Percentiles rank a stretch among this genome's conserved stretches.
Evolutionary conservation across 1,140 invertebrate genomes (phyloP).

Genomic region (Ostrea edulis): DNA sequence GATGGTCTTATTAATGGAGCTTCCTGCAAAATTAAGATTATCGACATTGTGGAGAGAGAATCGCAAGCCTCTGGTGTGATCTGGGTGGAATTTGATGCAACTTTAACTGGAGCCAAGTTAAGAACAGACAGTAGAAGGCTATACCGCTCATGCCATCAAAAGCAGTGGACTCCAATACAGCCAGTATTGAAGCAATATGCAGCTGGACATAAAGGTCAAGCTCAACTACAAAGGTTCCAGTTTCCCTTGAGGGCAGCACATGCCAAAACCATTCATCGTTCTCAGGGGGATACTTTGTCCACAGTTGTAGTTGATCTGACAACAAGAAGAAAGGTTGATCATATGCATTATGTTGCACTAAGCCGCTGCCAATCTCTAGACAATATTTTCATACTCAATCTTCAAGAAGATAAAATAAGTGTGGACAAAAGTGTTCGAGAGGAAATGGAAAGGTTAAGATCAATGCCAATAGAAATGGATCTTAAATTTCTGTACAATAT

Average conservation of each 20-base stretch:
- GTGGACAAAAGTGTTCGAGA: slow-evolving; percentile 37
- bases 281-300: slow-evolving; percentile 47
- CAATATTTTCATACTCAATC: slow-evolving; percentile 47
- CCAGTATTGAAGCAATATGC: slow-evolving; percentile 31
- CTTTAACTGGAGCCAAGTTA: slow-evolving; percentile 14
- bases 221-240: slow-evolving; percentile 45
- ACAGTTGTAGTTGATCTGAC: slow-evolving; percentile 49
- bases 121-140: slow-evolving; percentile 4
- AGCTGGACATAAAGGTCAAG: slow-evolving; percentile 50
- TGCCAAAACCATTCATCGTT: slow-evolving; percentile 54
- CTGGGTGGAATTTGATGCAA: slow-evolving; percentile 46
- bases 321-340: slow-evolving; percentile 41
- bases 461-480: background rate
- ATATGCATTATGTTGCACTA: slow-evolving; percentile 54
- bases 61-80: slow-evolving; percentile 2
- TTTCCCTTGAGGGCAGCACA: slow-evolving; percentile 47
- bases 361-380: slow-evolving; percentile 44
- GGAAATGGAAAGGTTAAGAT: slow-evolving; percentile 44
- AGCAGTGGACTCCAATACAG: slow-evolving; percentile 50
- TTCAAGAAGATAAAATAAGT: slow-evolving; percentile 50
- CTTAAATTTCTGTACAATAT: slow-evolving; percentile 13
- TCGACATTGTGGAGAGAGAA: background rate
- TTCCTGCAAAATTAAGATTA: slow-evolving; percentile 16
- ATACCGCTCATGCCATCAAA: slow-evolving; percentile 32
- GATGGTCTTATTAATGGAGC: slow-evolving; percentile 54